Percentiles rank a stretch among this genome's conserved stretches.
Evolutionary conservation across 2,888 invertebrate species (phyloP).

Genomic region (Argyresthia albistria): DNA sequence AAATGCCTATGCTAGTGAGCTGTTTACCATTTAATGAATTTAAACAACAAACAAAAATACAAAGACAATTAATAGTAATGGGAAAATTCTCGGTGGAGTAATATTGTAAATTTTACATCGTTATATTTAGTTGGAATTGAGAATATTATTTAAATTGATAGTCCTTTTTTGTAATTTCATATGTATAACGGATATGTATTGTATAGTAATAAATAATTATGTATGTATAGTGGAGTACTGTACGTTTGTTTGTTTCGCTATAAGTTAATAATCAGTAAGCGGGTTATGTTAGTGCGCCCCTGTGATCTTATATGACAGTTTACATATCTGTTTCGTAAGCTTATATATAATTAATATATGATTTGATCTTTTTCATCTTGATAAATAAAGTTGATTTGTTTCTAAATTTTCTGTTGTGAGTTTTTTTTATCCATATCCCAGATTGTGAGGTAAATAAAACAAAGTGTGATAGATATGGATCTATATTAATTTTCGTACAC

Average conservation of each 20-base stretch:
- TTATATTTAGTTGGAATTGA: constrained; percentile 37
- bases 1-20: constrained; percentile 57
- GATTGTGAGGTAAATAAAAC: too few species aligned
- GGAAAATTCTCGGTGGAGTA: constrained; percentile 52
- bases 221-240: constrained; percentile 8
- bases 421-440: constrained; percentile 2
- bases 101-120: constrained; percentile 52
- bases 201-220: neutral
- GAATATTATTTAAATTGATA: constrained; percentile 9
- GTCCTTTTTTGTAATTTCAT: constrained; percentile 14
- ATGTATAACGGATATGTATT: constrained; percentile 6
- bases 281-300: constrained; percentile 5
- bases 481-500: too few species aligned
- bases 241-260: constrained; percentile 6
- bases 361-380: constrained; percentile 72
- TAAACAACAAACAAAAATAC: constrained; percentile 34
- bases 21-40: constrained; percentile 59
- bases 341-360: constrained; percentile 48
- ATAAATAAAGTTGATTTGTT: constrained; percentile 72
- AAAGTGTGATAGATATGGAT: too few species aligned
- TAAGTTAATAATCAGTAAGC: constrained; percentile 2
- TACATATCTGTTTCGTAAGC: constrained; percentile 60
- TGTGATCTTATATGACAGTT: constrained; percentile 14
- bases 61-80: constrained; percentile 51
- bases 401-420: constrained; percentile 53